These are phyloP conservation scores for Onychomys leucogaster DNA, from an alignment of 2,797 vertebrate genomes.

Conservation along the genomic window DNA sequence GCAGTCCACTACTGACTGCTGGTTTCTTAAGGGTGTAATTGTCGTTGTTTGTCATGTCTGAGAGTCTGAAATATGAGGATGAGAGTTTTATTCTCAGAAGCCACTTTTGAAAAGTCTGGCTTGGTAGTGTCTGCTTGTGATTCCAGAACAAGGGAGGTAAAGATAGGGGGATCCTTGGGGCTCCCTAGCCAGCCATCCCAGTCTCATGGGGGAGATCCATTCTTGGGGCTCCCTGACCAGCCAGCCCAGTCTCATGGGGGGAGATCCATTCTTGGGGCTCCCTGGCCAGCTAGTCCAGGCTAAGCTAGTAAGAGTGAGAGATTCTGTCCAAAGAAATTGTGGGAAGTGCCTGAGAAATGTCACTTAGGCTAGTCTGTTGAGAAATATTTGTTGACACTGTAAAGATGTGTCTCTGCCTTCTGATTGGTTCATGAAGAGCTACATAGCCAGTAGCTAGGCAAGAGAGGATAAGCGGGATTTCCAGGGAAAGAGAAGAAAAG, in stretches of 20 bases:
- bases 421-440: neutral
- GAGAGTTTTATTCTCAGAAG: neutral
- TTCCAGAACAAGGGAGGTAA: neutral
- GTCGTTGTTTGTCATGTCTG: neutral
- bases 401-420: neutral
- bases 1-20: neutral
- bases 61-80: neutral
- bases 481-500: neutral
- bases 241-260: too few species aligned
- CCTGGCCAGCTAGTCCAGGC: neutral
- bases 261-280: too few species aligned
- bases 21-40: neutral
- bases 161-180: neutral
- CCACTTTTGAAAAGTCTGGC: neutral
- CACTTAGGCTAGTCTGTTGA: neutral
- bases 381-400: neutral
- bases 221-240: too few species aligned
- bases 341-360: neutral
- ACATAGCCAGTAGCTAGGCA: neutral
- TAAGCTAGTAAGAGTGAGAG: neutral
- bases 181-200: too few species aligned
- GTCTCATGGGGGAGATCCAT: too few species aligned
- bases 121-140: neutral
- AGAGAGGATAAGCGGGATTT: neutral
- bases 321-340: neutral